Conservation (phyloP, 2,797 vertebrate species). For the Salmo trutta region DNA sequence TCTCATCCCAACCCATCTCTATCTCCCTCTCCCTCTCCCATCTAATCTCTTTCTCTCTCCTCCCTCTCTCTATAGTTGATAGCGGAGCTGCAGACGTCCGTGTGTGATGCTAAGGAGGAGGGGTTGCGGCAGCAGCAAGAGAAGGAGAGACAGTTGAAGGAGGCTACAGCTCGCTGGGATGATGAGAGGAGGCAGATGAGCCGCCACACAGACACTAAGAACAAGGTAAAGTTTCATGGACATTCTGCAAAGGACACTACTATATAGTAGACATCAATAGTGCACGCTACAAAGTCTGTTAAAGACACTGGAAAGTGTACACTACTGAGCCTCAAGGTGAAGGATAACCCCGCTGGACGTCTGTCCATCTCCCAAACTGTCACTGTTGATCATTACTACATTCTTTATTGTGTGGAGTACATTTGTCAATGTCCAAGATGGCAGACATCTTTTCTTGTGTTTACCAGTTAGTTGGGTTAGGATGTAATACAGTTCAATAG, state of each 20-base stretch:
- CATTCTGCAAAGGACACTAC: neutral
- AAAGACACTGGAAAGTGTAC: neutral
- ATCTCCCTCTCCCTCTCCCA: neutral
- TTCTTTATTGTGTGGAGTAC: too few relatives aligned
- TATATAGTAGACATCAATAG: neutral
- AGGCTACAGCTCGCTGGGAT: conserved; percentile 77
- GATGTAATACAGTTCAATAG: too few relatives aligned
- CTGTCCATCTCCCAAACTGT: too few relatives aligned
- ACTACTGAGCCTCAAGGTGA: too few relatives aligned
- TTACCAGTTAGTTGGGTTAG: too few relatives aligned
- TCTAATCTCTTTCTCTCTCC: conserved; percentile 1
- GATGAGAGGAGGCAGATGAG: conserved; percentile 83
- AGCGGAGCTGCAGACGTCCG: conserved; percentile 81
- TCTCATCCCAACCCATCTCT: neutral
- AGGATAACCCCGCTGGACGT: too few relatives aligned
- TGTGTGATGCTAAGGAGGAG: conserved; percentile 82
- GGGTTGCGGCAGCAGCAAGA: conserved; percentile 75
- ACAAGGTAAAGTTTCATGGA: neutral
- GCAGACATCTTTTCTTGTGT: neutral
- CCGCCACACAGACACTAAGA: conserved; percentile 61
- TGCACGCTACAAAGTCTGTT: neutral
- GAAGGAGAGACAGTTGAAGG: conserved; percentile 79
- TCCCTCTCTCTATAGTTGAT: conserved; percentile 72
- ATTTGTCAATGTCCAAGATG: neutral
- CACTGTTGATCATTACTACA: too few relatives aligned